Base-by-base conservation (phyloP, 2,888 invertebrate species). In the Nephrocerus scutellatus region DNA sequence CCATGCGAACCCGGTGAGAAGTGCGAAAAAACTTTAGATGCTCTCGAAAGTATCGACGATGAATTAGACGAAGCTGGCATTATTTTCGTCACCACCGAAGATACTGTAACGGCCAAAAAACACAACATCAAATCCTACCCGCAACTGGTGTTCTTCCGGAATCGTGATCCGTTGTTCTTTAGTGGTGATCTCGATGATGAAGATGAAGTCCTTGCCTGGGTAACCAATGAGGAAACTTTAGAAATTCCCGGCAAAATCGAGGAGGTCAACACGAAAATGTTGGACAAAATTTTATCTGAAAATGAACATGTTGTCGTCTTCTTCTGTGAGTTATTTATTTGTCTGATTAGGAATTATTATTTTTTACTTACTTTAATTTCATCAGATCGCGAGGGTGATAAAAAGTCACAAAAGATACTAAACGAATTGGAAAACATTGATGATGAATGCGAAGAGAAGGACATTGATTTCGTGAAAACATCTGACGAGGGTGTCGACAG, bases 181-280 rank as follows among this genome's bases (percentile, higher is more conserved):
- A 79, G 78, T 56, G 83, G 91, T 36, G 88, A 91, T 63, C 75
- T 92, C 46, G 82, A 85, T 55, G 90, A 92, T 61, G 91, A 91
- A 69, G 90, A 91, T 59, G 88, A 89, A 63, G 90, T 92, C 1
- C 66, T 92, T 18, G 80, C 87, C 1, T 92, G 92, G 92, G 71
- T 92, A 26, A 90, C 90, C 1, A 89, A 90, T 59, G 90, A 91
- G 61, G 79, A 90, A 48, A 90, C 89, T 5, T 70, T 91, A 8
- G 88, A 91, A 68, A 87, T 90, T 57, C 90, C 90, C 6, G 92
- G 92, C 41, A 82, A 85, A 65, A 92, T 92, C 55, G 92, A 92
- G 63, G 91, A 92, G 70, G 89, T 92, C 23, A 92, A 92, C 59
- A 74, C 79, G 2, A 83, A 77, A 62, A 91, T 92, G 90, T 70